A percentile compares a stretch with the other conserved stretches of the same genome.
Conservation (phyloP, 2,113 vertebrate species). For the Rhinolophus sinicus region DNA sequence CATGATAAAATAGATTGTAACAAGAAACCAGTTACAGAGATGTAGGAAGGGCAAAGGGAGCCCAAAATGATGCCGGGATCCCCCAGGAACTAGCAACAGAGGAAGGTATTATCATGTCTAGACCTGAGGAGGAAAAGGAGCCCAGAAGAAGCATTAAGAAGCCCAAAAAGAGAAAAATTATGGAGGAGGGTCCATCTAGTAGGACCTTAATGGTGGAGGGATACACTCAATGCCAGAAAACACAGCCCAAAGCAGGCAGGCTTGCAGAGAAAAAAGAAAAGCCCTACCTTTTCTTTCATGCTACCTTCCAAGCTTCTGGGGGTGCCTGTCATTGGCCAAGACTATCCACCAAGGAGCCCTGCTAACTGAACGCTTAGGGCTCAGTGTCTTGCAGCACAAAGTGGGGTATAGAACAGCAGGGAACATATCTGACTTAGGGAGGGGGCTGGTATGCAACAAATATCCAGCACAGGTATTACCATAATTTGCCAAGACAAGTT, state of each 20-base stretch:
- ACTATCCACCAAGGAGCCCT: neutral
- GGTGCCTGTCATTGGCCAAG: neutral
- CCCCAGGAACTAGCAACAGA: neutral
- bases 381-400: neutral
- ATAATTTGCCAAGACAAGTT: neutral
- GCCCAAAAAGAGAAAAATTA: neutral
- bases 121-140: neutral
- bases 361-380: neutral
- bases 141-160: neutral
- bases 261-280: neutral
- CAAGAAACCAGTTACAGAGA: neutral
- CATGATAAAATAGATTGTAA: neutral
- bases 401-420: neutral
- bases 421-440: neutral
- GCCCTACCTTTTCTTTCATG: neutral
- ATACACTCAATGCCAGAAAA: neutral
- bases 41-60: neutral
- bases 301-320: neutral
- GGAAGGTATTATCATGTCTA: neutral
- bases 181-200: fast-evolving
- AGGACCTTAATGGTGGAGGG: fast-evolving
- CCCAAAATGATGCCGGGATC: neutral
- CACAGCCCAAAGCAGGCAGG: neutral
- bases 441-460: neutral
- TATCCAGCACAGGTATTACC: neutral